Conservation (phyloP, 2,113 vertebrate genomes). For the Cromileptes altivelis region DNA sequence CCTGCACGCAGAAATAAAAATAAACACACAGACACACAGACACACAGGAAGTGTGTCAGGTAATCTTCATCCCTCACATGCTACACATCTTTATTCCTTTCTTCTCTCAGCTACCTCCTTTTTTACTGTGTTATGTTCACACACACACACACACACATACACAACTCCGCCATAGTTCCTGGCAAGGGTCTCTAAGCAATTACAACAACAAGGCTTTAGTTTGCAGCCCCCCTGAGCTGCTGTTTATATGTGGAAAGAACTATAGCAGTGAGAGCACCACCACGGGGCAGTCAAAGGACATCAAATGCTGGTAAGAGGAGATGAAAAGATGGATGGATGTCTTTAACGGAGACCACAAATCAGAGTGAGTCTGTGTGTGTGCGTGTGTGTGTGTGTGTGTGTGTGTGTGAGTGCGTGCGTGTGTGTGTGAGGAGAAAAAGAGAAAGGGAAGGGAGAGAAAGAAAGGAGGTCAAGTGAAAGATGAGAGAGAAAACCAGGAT, state of each 20-base stretch:
- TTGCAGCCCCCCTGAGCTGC: slow-evolving; percentile 41
- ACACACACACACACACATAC: background rate
- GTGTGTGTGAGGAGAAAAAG: background rate
- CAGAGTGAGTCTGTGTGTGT: slow-evolving; percentile 12
- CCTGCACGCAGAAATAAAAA: slow-evolving; percentile 79
- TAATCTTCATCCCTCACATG: background rate
- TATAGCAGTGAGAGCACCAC: slow-evolving; percentile 25
- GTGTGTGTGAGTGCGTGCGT: slow-evolving; percentile 5
- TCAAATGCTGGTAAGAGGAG: slow-evolving; percentile 17
- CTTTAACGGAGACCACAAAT: background rate
- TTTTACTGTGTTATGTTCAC: background rate
- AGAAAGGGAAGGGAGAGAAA: background rate
- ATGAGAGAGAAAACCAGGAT: slow-evolving; percentile 46
- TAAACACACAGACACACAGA: background rate
- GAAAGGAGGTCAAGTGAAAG: slow-evolving; percentile 45
- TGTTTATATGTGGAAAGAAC: slow-evolving; percentile 65
- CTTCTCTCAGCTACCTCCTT: background rate
- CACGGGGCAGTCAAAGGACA: slow-evolving; percentile 56
- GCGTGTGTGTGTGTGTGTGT: slow-evolving; percentile 5
- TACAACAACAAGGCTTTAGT: slow-evolving; percentile 47
- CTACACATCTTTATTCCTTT: background rate
- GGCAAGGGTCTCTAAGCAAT: slow-evolving; percentile 26
- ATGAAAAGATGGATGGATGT: slow-evolving; percentile 34
- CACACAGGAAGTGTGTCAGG: background rate
- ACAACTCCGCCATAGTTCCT: slow-evolving; percentile 13